Conservation (phyloP, 2,888 invertebrate species). For the Rhopalosiphum nymphaeae region DNA sequence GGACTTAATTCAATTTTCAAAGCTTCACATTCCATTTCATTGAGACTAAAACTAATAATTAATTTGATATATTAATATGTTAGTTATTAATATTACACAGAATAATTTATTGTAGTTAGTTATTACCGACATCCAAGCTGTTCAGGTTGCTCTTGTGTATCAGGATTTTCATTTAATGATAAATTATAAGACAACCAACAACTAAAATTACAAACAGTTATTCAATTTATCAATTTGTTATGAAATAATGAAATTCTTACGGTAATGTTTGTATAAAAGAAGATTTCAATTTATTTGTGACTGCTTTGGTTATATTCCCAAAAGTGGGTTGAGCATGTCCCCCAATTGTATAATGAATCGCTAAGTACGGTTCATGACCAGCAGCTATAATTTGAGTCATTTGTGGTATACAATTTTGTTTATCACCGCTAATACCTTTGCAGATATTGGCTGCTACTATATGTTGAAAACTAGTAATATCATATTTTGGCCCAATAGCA, state of each 20-base stretch:
- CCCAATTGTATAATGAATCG: slow-evolving; percentile 91
- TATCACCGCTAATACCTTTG: slow-evolving; percentile 80
- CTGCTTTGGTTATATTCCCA: slow-evolving; percentile 92
- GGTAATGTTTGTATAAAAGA: slow-evolving; percentile 75
- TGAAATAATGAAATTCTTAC: slow-evolving; percentile 73
- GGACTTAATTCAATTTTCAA: slow-evolving; percentile 84
- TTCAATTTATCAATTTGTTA: neutral
- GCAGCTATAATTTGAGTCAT: slow-evolving; percentile 68
- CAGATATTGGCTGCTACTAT: slow-evolving; percentile 83
- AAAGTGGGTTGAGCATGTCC: slow-evolving; percentile 85
- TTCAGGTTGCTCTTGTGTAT: slow-evolving; percentile 65
- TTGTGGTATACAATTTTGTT: slow-evolving; percentile 68
- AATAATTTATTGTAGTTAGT: neutral
- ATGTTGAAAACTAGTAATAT: slow-evolving; percentile 87
- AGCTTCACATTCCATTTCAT: slow-evolving; percentile 84
- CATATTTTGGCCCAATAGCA: slow-evolving; percentile 80
- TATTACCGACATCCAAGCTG: slow-evolving; percentile 66
- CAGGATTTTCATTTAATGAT: slow-evolving; percentile 33
- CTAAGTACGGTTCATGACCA: slow-evolving; percentile 80
- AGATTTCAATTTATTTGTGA: slow-evolving; percentile 88
- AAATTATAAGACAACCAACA: slow-evolving; percentile 64
- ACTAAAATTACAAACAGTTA: slow-evolving; percentile 56
- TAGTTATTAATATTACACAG: neutral
- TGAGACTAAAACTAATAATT: slow-evolving; percentile 78
- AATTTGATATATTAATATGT: neutral